Conservation (phyloP, 1,140 invertebrate genomes). For the Lysiphlebus fabarum region DNA sequence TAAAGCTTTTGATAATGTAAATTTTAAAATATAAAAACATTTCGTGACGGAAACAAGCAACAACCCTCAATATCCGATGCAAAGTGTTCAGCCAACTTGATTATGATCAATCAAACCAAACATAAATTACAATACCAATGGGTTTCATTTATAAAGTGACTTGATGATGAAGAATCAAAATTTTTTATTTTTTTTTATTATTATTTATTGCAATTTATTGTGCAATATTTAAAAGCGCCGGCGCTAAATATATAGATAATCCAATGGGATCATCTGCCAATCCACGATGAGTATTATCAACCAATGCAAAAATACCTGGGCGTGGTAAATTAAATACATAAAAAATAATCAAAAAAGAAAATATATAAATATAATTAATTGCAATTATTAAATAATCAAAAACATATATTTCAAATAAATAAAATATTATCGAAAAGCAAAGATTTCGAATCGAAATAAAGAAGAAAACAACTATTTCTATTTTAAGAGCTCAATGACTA, state of each 20-base stretch:
- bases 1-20: too few relatives aligned
- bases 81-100: conserved; percentile 46
- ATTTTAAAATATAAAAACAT: conserved; percentile 16
- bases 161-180: neutral
- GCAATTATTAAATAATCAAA: too few relatives aligned
- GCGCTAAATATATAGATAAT: conserved; percentile 50
- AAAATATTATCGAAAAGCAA: too few relatives aligned
- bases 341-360: too few relatives aligned
- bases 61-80: conserved; percentile 49
- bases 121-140: neutral
- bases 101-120: conserved; percentile 37
- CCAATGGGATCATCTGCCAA: conserved; percentile 54
- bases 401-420: too few relatives aligned
- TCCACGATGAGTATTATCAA: conserved; percentile 36
- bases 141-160: neutral
- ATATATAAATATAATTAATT: too few relatives aligned
- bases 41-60: conserved; percentile 48
- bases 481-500: too few relatives aligned
- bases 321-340: conserved; percentile 34
- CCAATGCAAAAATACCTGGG: conserved; percentile 41
- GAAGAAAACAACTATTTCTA: too few relatives aligned
- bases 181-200: neutral
- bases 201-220: neutral
- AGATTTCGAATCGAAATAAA: too few relatives aligned
- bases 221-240: conserved; percentile 35